Base-by-base conservation (phyloP, 1,140 invertebrate genomes). In the Olivierus martensii region DNA sequence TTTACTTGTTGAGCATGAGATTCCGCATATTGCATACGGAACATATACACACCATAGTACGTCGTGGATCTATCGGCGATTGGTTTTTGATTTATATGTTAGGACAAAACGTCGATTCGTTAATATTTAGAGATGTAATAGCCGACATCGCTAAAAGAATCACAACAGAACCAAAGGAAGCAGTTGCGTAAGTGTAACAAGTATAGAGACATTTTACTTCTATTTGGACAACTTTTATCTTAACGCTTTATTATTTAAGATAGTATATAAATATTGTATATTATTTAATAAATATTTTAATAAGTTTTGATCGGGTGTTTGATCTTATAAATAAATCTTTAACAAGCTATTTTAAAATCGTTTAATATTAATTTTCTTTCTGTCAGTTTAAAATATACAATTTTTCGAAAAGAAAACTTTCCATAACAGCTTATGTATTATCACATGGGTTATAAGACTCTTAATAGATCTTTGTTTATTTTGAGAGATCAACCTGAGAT, bases 31-130 rank as follows among this genome's bases (percentile, higher is more conserved):
- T 92, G 51, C 77, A 83, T 62, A 76, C 82, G 62, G 88, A 93
- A 67, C 87, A 87, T 53, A 81, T 93, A 56, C 87, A 92, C 70
- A 85, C 84, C 47, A 84, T 94, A 62, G 87, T 93, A 42, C 76
- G 86, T 55, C 76, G 84, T 58, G 88, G 84, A 66, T 89, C 91
- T 65, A 84, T 93, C 74, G 89, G 88, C 55, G 89, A 94, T 72
- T 94, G 88, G 88, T 93, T 92, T 71, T 77, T 94, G 47, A 80
- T 94, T 57, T 92, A 91, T 73, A 89, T 93, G 80, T 77, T 94
- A 59, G 89, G 89, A 34, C 87, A 92, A 74, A 94, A 94, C 72
- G 79, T 94, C 62, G 89, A 94, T 74, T 87, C 85, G 49, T 81
- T 93, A 59, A 90, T 94, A 65, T 94, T 92, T 75, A 78, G 71